These are phyloP conservation scores for Agrochola circellaris DNA, from an alignment of 2,888 invertebrate species.

Conservation along the genomic window DNA sequence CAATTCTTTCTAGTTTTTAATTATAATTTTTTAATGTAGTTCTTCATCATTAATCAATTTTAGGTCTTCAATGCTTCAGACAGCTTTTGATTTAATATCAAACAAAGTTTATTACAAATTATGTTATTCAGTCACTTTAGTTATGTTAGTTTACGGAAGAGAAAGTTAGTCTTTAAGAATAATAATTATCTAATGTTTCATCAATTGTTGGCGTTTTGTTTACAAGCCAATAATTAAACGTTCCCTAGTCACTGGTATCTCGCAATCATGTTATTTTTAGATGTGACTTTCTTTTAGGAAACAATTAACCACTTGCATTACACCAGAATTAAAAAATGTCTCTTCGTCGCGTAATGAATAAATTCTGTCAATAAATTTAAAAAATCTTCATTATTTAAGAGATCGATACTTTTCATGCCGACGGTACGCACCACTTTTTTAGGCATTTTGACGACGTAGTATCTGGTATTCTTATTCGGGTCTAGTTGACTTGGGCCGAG, in stretches of 20 bases:
- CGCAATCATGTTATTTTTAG: background rate
- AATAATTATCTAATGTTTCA: background rate
- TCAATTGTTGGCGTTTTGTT: conserved; percentile 22
- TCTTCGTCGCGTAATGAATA: background rate
- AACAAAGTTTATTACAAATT: background rate
- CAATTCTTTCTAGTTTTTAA: background rate
- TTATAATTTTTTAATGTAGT: background rate
- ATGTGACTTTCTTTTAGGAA: conserved; percentile 8
- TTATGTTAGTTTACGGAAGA: conserved; percentile 5
- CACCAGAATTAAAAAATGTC: background rate
- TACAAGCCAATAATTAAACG: background rate
- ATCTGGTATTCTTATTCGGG: no score
- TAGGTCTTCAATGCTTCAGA: background rate
- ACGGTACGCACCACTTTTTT: no score
- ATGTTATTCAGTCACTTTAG: background rate
- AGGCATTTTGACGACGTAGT: no score
- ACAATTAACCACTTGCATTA: conserved; percentile 3
- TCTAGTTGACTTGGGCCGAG: no score
- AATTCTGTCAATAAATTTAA: no score
- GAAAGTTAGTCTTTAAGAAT: conserved; percentile 20
- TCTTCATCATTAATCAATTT: background rate
- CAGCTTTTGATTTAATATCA: conserved; percentile 1
- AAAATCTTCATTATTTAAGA: no score
- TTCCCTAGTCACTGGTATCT: conserved; percentile 28
- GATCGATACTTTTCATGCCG: no score